phyloP scores from a whole-genome alignment of 2,888 invertebrate genomes.

The Ferdinandea cuprea region DNA sequence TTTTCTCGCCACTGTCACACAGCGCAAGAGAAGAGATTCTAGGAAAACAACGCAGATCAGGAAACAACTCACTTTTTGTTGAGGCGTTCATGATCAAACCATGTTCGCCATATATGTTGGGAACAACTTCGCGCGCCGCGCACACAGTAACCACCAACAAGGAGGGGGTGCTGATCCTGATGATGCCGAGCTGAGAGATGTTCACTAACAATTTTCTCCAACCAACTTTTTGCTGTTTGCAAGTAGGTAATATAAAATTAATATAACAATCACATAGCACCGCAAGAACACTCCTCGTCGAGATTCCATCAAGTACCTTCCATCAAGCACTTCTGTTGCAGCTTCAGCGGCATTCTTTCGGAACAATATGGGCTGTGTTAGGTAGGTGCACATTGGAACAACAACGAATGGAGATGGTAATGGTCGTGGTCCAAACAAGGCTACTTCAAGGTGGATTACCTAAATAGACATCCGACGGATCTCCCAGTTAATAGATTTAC shows the following conservation, averaged over 20 bases:
- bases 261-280: slow-evolving; percentile 72
- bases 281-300: slow-evolving; percentile 58
- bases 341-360: slow-evolving; percentile 60
- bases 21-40: slow-evolving; percentile 57
- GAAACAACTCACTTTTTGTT: slow-evolving; percentile 75
- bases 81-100: slow-evolving; percentile 57
- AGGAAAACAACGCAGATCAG: slow-evolving; percentile 73
- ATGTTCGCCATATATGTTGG: slow-evolving; percentile 66
- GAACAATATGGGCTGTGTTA: slow-evolving; percentile 73
- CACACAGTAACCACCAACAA: slow-evolving; percentile 39
- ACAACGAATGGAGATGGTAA: slow-evolving; percentile 58
- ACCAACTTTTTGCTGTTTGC: slow-evolving; percentile 14
- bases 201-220: slow-evolving; percentile 64
- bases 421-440: slow-evolving; percentile 68
- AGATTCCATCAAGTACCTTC: slow-evolving; percentile 60
- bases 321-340: slow-evolving; percentile 33
- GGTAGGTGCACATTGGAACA: slow-evolving; percentile 57
- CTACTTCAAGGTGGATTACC: slow-evolving; percentile 73
- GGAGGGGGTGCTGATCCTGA: slow-evolving; percentile 64
- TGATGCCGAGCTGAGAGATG: slow-evolving; percentile 18
- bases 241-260: slow-evolving; percentile 56
- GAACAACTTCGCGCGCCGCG: slow-evolving; percentile 62
- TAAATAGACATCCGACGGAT: slow-evolving; percentile 74
- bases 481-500: slow-evolving; percentile 74
- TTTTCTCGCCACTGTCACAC: slow-evolving; percentile 33